A percentile compares a stretch with the other conserved stretches of the same genome.
These are phyloP conservation scores for Poliocrania exsul DNA, from an alignment of 2,797 vertebrate genomes.

Conservation along the genomic window DNA sequence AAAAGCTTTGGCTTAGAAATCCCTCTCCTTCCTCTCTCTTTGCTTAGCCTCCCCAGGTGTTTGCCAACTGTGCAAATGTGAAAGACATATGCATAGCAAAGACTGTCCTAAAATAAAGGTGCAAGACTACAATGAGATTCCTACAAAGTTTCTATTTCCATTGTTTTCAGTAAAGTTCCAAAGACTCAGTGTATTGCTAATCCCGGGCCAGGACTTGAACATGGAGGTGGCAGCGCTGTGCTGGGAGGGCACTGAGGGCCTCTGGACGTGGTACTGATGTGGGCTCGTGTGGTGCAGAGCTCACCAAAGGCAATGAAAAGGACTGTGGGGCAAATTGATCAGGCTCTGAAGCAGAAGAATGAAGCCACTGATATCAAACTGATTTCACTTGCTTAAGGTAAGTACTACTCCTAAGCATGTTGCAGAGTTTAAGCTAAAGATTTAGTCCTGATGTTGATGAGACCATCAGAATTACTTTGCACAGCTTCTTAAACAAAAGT, in stretches of 20 bases:
- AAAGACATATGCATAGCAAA: not conserved
- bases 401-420: not conserved
- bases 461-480: fast-evolving
- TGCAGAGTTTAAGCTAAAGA: not conserved
- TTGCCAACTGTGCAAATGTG: not conserved
- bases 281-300: fast-evolving
- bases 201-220: not conserved
- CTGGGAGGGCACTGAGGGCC: fast-evolving
- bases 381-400: not conserved
- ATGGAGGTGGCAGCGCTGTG: not conserved
- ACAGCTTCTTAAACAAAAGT: not conserved
- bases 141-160: not conserved
- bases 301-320: not conserved
- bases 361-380: not conserved
- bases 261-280: fast-evolving
- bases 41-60: not conserved
- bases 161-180: not conserved
- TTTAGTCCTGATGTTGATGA: not conserved
- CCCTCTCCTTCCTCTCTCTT: not conserved
- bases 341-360: not conserved
- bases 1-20: not conserved
- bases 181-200: not conserved
- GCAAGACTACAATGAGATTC: not conserved
- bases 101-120: not conserved
- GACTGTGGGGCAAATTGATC: fast-evolving